A percentile compares a stretch with the other conserved stretches of the same genome.
Evolutionary conservation across 2,888 invertebrate species (phyloP).

Genomic region (Parnassius apollo): DNA sequence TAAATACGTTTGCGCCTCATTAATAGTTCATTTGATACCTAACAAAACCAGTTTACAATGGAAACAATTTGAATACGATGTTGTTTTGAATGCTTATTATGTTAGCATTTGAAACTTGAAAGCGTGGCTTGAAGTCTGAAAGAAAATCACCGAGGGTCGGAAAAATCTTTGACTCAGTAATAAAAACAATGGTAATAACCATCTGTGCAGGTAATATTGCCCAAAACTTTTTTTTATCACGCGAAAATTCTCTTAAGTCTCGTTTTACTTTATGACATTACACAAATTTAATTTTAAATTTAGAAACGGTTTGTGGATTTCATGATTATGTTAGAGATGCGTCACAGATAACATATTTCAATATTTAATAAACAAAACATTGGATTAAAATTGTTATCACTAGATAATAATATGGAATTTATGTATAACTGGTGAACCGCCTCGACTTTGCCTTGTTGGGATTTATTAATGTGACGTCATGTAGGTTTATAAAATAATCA

Average conservation of each 20-base stretch:
- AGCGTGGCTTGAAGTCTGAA: not conserved
- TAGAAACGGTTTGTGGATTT: slow-evolving; percentile 10
- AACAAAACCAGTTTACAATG: not conserved
- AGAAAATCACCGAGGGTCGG: not conserved
- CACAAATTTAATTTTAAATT: not conserved
- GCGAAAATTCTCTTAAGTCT: not conserved
- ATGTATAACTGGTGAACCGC: too few species aligned
- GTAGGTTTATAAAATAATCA: too few species aligned
- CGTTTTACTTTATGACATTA: not conserved
- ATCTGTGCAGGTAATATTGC: not conserved
- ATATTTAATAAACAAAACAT: slow-evolving; percentile 16
- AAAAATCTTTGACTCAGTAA: not conserved
- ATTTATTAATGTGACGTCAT: too few species aligned
- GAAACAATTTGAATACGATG: not conserved
- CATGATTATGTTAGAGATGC: slow-evolving; percentile 2
- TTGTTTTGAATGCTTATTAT: not conserved
- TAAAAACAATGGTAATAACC: not conserved
- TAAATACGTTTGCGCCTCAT: not conserved
- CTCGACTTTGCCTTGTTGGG: too few species aligned
- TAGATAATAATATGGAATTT: not conserved
- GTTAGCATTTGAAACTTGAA: too few species aligned
- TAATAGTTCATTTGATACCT: not conserved
- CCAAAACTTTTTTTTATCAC: not conserved
- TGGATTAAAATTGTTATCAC: slow-evolving; percentile 1
- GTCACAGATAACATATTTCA: slow-evolving; percentile 11